phyloP scores from a whole-genome alignment of 1,140 invertebrate genomes.

The Drosophila oshimai region DNA sequence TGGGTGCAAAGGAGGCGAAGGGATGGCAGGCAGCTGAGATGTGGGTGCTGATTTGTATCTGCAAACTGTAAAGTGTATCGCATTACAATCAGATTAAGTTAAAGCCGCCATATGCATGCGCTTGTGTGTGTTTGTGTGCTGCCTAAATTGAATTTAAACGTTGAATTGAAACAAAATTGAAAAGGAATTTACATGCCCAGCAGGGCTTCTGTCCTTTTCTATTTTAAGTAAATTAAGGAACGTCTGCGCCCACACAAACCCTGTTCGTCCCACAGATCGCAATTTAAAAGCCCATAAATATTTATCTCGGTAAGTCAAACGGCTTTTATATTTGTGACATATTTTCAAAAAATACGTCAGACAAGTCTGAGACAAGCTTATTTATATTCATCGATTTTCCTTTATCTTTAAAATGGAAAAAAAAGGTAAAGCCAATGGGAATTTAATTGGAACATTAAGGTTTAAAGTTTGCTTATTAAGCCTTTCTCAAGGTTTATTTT shows the following conservation, averaged over 20 bases:
- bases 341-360: not conserved
- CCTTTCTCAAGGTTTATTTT: too few relatives aligned
- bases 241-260: constrained; percentile 17
- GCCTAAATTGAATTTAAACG: constrained; percentile 73
- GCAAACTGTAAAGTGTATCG: constrained; percentile 77
- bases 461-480: too few relatives aligned
- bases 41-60: constrained; percentile 79
- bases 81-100: constrained; percentile 80
- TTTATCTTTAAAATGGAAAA: not conserved
- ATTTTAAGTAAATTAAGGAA: constrained; percentile 72
- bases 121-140: not conserved
- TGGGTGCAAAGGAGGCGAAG: constrained; percentile 12
- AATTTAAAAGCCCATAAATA: constrained; percentile 71
- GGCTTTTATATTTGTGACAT: not conserved
- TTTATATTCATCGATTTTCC: constrained; percentile 2
- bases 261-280: constrained; percentile 39
- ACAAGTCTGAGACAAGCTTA: constrained; percentile 21
- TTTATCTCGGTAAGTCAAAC: constrained; percentile 46
- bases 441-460: not conserved
- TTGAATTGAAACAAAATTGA: constrained; percentile 74
- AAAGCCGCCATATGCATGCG: constrained; percentile 56
- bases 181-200: constrained; percentile 60
- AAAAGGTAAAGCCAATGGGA: not conserved
- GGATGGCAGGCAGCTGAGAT: constrained; percentile 25
- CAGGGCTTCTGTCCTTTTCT: constrained; percentile 10